Base-by-base conservation (phyloP, 2,113 vertebrate genomes). In the Saguinus imperator region DNA sequence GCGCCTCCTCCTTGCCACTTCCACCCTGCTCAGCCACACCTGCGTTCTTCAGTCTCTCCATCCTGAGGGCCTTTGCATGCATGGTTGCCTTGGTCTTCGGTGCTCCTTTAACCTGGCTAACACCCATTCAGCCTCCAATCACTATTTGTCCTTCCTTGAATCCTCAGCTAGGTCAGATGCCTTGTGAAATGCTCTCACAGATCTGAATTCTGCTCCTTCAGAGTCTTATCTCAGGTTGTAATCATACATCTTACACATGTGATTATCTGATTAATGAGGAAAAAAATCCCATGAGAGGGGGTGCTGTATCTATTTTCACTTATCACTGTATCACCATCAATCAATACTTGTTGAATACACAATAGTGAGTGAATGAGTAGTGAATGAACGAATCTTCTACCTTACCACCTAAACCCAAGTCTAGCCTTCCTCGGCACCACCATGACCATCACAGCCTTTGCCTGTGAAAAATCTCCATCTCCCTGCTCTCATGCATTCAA, bases 161-260 rank as follows among this genome's bases (percentile, higher is more conserved):
- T 23, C n/a, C 87, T 50, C 73, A 1, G 45, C 61, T 73, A 66
- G 52, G 37, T 89, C 90, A 89, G 58, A 61, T 45, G 23, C 37
- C 73, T 83, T n/a, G 23, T 45, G 58, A 79, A 79, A 79, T 3
- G 18, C 58, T 92, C 45, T 89, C 58, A 66, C 37, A 58, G 68
- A 82, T 64, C 90, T 70, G 73, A 88, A 73, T 66, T 91, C 66
- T 82, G 57, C 37, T 76, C 72, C 55, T 96, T 95, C 75, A 83
- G 86, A 96, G 84, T 48, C 40, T 77, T 77, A 66, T 8, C n/a
- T 32, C 64, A 83, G 12, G 37, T 82, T 48, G 21, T 92, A 87
- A 92, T 80, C 82, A 55, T 18, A 64, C 4, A 94, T 37, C 23
- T 61, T 64, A 58, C 25, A 61, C 18, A 21, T 20, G 52, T 27